Base-by-base conservation (phyloP, 2,888 invertebrate species). In the Nephrotoma appendiculata region DNA sequence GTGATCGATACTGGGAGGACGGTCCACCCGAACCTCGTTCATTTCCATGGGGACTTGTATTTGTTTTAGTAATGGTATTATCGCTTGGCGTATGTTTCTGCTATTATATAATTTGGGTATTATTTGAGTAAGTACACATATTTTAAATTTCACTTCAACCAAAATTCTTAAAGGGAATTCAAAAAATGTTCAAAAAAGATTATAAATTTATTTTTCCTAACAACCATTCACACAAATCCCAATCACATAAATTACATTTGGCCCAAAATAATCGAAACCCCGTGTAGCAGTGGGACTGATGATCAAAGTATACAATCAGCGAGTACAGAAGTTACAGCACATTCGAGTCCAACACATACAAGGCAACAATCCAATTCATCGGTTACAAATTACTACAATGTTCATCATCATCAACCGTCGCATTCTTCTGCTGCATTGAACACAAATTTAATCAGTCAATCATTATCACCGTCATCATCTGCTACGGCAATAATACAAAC, bases 1-100 rank as follows among this genome's bases (percentile, higher is more conserved):
- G 98, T 90, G 97, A 97, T 90, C 95, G 96, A 88, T 98, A 97
- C 91, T 98, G 97, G 97, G 97, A 98, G 91, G 96, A 97, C 91
- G 94, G 94, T 88, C 95, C 95, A 88, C 93, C 94, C 11, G 94
- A 95, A 88, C 94, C 95, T 86, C 94, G 96, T 89, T 95, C 94
- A 88, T 96, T 97, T 90, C 96, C 97, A 43, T 96, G 96, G 96
- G 96, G 96, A 86, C 93, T 94, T 57, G 92, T 94, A 86, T 94
- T 96, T 89, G 95, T 97, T 88, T 94, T 96, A 85, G 95, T 96
- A 88, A 95, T 96, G 89, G 94, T 97, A 86, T 93, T 97, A 84
- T 95, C 96, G 83, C 93, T 96, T 86, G 96, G 96, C 85, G 94
- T 97, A 88, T 96, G 96, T 91, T 95, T 97, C 92, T 97, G 97